A percentile compares a stretch with the other conserved stretches of the same genome.
phyloP scores from a whole-genome alignment of 1,140 invertebrate species.

The Galendromus occidentalis region DNA sequence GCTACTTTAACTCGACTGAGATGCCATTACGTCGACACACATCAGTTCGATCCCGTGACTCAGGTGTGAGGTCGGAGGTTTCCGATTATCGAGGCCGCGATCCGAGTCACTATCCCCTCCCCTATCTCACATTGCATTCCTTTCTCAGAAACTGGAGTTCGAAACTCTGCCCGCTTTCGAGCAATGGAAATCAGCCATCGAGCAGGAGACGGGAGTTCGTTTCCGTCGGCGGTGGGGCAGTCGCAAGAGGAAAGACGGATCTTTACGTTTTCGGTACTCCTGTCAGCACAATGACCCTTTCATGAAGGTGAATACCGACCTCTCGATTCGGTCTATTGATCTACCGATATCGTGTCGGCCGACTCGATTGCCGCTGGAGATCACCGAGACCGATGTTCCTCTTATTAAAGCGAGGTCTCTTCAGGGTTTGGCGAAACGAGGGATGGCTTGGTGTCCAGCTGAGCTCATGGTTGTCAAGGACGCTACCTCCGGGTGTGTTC shows the following conservation, averaged over 20 bases:
- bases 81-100: not conserved
- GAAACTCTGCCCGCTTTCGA: not conserved
- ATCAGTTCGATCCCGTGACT: slow-evolving; percentile 1
- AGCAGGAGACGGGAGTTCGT: not conserved
- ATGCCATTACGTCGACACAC: slow-evolving; percentile 8
- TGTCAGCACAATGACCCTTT: not conserved
- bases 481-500: not conserved
- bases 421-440: too few relatives aligned
- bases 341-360: too few relatives aligned
- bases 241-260: slow-evolving; percentile 2
- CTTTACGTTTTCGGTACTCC: not conserved
- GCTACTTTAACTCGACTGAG: not conserved
- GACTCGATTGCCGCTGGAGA: too few relatives aligned
- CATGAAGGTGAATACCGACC: not conserved
- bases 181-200: not conserved
- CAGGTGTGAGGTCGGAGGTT: not conserved
- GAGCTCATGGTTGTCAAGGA: not conserved
- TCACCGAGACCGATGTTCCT: too few relatives aligned
- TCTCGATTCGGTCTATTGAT: too few relatives aligned
- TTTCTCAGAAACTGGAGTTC: not conserved
- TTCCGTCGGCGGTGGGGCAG: not conserved
- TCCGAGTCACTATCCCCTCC: not conserved
- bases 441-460: not conserved
- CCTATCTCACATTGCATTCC: not conserved
- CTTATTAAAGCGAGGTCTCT: too few relatives aligned